Percentiles rank a stretch among this genome's conserved stretches.
phyloP scores from a whole-genome alignment of 1,140 invertebrate genomes.

The Ganaspis sp. region DNA sequence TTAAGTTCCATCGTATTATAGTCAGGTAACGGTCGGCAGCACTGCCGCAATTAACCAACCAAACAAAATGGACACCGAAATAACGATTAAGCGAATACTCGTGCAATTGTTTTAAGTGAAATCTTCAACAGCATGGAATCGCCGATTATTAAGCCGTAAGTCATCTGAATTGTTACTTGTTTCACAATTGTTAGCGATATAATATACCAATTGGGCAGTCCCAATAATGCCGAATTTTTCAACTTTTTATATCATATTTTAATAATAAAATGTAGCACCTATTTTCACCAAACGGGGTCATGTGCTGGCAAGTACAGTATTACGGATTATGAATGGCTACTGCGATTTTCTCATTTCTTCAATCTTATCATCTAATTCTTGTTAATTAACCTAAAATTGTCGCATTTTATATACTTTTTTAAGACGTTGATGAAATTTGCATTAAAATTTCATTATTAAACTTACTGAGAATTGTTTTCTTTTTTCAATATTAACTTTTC shows the following conservation, averaged over 20 bases:
- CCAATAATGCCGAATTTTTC: slow-evolving; percentile 37
- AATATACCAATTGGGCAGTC: slow-evolving; percentile 29
- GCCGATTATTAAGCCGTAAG: slow-evolving; percentile 61
- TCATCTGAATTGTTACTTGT: slow-evolving; percentile 37
- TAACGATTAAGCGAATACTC: slow-evolving; percentile 71
- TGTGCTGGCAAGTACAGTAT: slow-evolving; percentile 40
- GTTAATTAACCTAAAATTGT: slow-evolving; percentile 24
- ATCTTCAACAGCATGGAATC: slow-evolving; percentile 58
- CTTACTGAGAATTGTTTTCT: too few relatives aligned
- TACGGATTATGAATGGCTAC: slow-evolving; percentile 39
- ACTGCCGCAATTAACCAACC: slow-evolving; percentile 75
- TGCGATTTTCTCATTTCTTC: slow-evolving; percentile 9
- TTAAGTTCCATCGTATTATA: slow-evolving; percentile 43
- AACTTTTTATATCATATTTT: slow-evolving; percentile 40
- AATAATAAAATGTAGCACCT: slow-evolving; percentile 47
- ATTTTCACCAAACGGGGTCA: slow-evolving; percentile 50
- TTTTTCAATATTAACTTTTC: neutral
- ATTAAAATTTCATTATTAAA: neutral
- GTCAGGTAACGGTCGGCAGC: slow-evolving; percentile 66
- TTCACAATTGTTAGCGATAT: neutral
- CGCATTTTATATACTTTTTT: neutral
- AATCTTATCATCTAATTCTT: neutral
- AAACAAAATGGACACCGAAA: slow-evolving; percentile 76
- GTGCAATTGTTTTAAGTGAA: slow-evolving; percentile 65
- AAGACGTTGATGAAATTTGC: neutral